Percentiles rank a stretch among this genome's conserved stretches.
Evolutionary conservation across 2,888 invertebrate genomes (phyloP).

Genomic region (Adelognathus sp.): DNA sequence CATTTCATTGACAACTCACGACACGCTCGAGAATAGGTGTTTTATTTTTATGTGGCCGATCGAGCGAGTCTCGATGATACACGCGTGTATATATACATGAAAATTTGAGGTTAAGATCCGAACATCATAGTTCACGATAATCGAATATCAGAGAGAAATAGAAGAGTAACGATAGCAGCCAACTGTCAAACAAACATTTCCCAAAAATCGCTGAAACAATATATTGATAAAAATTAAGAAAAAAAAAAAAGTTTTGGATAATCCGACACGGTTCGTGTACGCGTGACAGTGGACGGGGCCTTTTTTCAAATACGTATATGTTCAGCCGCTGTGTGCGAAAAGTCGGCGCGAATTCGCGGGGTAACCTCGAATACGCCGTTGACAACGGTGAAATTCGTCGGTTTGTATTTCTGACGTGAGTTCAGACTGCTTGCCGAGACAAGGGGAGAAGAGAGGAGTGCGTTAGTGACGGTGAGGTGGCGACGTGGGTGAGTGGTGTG

Average conservation of each 20-base stretch:
- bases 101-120: constrained; percentile 3
- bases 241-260: neutral
- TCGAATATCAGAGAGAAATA: neutral
- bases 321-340: neutral
- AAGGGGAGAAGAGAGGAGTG: neutral
- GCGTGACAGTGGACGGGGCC: constrained; percentile 61
- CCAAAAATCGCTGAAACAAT: neutral
- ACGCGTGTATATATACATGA: neutral
- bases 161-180: neutral
- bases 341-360: constrained; percentile 34
- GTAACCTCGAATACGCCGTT: constrained; percentile 46
- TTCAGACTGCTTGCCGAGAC: neutral
- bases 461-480: neutral
- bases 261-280: neutral
- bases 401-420: neutral
- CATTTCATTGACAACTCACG: neutral
- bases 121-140: neutral
- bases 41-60: neutral
- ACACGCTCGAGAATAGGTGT: neutral
- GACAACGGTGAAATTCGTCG: neutral
- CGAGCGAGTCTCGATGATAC: neutral
- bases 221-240: neutral
- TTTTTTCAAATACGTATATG: constrained; percentile 62
- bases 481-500: neutral
- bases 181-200: no score